Percentiles rank a stretch among this genome's conserved stretches.
phyloP scores from a whole-genome alignment of 2,888 invertebrate species.

The Trypoxylon attenuatum region DNA sequence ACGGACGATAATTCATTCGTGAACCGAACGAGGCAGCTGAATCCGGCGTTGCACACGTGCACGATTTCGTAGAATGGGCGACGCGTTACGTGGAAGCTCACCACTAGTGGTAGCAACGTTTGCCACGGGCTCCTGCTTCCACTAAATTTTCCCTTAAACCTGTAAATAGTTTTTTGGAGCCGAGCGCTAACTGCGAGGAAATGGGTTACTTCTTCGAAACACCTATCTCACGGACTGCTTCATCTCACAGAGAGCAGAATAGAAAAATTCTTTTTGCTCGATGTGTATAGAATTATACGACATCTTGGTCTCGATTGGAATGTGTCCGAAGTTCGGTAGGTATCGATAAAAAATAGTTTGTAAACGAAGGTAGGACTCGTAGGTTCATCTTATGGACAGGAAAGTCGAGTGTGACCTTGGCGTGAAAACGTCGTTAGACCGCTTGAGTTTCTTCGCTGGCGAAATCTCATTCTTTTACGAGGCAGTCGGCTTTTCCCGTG shows the following conservation, averaged over 20 bases:
- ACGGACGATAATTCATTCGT: constrained; percentile 74
- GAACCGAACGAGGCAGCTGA: constrained; percentile 74
- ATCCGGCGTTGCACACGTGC: constrained; percentile 70
- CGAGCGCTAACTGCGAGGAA: neutral
- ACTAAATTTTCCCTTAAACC: neutral
- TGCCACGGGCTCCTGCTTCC: constrained; percentile 16
- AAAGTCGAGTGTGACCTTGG: constrained; percentile 18
- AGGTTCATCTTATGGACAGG: too few relatives aligned
- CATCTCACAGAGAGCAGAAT: too few relatives aligned
- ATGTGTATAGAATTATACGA: too few relatives aligned
- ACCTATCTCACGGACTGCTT: too few relatives aligned
- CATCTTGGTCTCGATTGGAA: too few relatives aligned
- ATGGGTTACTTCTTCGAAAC: neutral
- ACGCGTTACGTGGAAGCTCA: constrained; percentile 53
- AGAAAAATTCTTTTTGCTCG: too few relatives aligned
- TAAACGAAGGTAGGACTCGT: too few relatives aligned
- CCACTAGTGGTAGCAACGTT: constrained; percentile 39
- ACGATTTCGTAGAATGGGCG: constrained; percentile 63
- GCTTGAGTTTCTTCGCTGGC: constrained; percentile 35
- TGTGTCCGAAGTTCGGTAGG: too few relatives aligned
- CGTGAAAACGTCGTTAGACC: constrained; percentile 14
- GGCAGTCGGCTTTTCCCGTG: constrained; percentile 18
- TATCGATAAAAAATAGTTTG: too few relatives aligned
- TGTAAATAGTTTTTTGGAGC: neutral
- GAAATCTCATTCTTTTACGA: constrained; percentile 27